Evolutionary conservation across 2,113 vertebrate species (phyloP).

Genomic region (Tetraodon nigroviridis): DNA sequence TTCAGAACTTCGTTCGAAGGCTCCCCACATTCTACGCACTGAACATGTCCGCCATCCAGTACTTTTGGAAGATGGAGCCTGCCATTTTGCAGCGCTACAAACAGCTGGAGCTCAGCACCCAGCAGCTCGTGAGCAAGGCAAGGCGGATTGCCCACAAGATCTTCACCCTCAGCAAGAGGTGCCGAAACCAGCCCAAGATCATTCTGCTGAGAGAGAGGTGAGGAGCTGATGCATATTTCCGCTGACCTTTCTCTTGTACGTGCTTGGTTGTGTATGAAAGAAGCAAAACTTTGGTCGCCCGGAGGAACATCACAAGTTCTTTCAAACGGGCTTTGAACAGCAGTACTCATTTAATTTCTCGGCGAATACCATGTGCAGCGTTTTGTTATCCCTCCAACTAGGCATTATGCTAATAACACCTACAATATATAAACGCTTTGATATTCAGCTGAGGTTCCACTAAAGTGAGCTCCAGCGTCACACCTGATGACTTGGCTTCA

Average conservation of each 20-base stretch:
- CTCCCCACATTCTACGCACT: conserved; percentile 77
- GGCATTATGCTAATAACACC: conserved; percentile 45
- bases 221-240: conserved; percentile 44
- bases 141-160: conserved; percentile 73
- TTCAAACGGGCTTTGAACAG: conserved; percentile 36
- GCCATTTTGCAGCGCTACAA: conserved; percentile 74
- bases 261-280: conserved; percentile 17
- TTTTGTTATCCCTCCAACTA: conserved; percentile 46
- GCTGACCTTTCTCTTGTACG: conserved; percentile 37
- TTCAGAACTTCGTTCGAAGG: conserved; percentile 76
- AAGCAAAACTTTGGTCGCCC: conserved; percentile 27
- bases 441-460: conserved; percentile 42
- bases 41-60: conserved; percentile 76
- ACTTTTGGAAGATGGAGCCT: conserved; percentile 76
- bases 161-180: conserved; percentile 79
- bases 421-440: conserved; percentile 42
- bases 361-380: conserved; percentile 7
- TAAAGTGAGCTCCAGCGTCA: conserved; percentile 52
- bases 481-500: conserved; percentile 59
- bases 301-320: conserved; percentile 31
- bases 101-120: conserved; percentile 72
- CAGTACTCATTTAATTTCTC: conserved; percentile 41
- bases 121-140: conserved; percentile 73
- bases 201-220: conserved; percentile 77
- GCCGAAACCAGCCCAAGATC: conserved; percentile 73